Evolutionary conservation across 2,113 vertebrate species (phyloP), one percentile per base, ranked within the genome.

Genomic region (Syngnathus scovelli): DNA sequence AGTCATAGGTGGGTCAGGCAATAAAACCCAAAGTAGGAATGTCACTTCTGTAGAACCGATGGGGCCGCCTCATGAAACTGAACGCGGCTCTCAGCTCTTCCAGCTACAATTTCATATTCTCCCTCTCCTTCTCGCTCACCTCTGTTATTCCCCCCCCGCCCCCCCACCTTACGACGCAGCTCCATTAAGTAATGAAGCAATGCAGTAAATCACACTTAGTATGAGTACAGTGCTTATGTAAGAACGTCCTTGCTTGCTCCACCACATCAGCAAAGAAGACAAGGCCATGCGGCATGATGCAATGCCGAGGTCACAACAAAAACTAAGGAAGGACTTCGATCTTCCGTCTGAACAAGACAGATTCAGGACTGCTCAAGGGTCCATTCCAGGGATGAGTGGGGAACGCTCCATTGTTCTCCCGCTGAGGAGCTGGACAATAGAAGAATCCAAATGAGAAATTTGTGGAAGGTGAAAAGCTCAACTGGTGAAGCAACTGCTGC

Each of bases 121-220:
- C 41, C 36, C 55, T 48, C 46, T 23, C 27, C 0, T 33, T 54
- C 18, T 38, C 8, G n/a, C 46, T 51, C 36, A n/a, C 2, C n/a
- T 36, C 37, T 56, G 27, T 64, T 12, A 60, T 46, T 36, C 69
- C 52, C 59, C 61, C 52, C 48, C 49, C 23, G 8, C 15, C 44
- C 21, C 68, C 23, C 8, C 15, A 44, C 38, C 68, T 58, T 58
- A 36, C 27, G 1, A 16, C 55, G 6, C 79, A 68, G 67, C 48
- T 83, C 82, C 87, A 88, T 87, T 90, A 90, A 64, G 70, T 87
- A 88, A 88, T 89, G 81, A 89, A 69, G 65, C 63, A 60, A 64
- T 70, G 66, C 70, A 55, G 67, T 85, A 83, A 87, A 87, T 86
- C 81, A 86, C 75, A 72, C 72, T 74, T 70, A 52, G 46, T 72